These are phyloP conservation scores for Epinephelus cyanopodus DNA, from an alignment of 2,113 vertebrate species.

Conservation along the genomic window DNA sequence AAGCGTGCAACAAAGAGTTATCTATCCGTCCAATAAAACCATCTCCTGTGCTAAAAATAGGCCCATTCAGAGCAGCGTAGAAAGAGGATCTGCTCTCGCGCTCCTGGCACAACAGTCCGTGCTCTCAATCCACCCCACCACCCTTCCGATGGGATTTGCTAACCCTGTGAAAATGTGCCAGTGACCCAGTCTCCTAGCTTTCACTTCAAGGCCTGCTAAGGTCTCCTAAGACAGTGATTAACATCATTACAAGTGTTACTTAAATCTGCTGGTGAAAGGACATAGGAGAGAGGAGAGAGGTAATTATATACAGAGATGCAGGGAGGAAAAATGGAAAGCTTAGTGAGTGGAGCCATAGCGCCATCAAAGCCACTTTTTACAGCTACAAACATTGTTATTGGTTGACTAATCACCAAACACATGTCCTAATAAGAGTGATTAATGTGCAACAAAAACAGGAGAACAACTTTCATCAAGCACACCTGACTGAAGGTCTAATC, in stretches of 20 bases:
- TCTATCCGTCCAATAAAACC: constrained; percentile 46
- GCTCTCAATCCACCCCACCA: constrained; percentile 61
- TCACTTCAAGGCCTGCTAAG: constrained; percentile 36
- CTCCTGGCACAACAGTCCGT: constrained; percentile 46
- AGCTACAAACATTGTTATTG: neutral
- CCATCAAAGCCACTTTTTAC: neutral
- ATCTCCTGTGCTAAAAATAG: constrained; percentile 61
- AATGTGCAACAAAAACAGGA: neutral
- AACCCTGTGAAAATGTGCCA: constrained; percentile 51
- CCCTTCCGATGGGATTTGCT: constrained; percentile 59
- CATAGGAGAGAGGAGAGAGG: neutral
- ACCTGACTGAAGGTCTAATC: neutral
- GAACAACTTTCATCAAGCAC: neutral
- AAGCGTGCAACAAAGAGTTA: constrained; percentile 43
- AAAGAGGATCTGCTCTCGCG: constrained; percentile 62
- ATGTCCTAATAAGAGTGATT: neutral
- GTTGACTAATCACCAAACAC: neutral
- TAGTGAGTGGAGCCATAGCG: neutral
- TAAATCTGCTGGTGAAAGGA: constrained; percentile 34
- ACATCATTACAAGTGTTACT: constrained; percentile 47
- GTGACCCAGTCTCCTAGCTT: constrained; percentile 61
- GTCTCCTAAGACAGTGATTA: constrained; percentile 57
- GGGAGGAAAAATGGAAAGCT: neutral
- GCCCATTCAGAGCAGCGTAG: constrained; percentile 50
- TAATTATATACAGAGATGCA: constrained; percentile 8